Evolutionary conservation across 2,797 vertebrate genomes (phyloP), one percentile per base, ranked within the genome.

Genomic region (Epinephelus coioides): DNA sequence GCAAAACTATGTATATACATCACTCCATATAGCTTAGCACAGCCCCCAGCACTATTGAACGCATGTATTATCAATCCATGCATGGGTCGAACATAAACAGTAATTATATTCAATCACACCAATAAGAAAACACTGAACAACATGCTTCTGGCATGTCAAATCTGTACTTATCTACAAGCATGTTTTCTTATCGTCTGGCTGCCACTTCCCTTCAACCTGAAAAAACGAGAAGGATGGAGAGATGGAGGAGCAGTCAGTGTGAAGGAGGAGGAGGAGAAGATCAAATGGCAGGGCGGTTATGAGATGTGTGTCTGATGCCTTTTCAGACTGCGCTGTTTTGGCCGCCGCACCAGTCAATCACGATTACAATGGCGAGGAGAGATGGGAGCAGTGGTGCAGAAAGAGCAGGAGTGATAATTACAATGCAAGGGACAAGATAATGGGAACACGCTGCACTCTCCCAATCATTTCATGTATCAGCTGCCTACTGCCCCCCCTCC

Each of bases 351-450:
- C 93, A 97, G 95, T 97, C 95, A 97, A 97, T 97, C 96, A 97
- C 95, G 92, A 96, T 96, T 96, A 96, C 96, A 96, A 94, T 92
- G 91, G 92, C 93, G 95, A 93, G 89, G 88, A 94, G 91, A 97
- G 95, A 96, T 94, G 94, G 95, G 96, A 93, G 95, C 95, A 95
- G 88, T 92, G 95, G 95, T 91, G 96, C 96, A 96, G 96, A 96
- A 96, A 96, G 96, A 95, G 95, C 95, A 95, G 94, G 86, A 89
- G 91, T 92, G 93, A 95, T 95, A 96, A 97, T 96, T 97, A 96
- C 90, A 93, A 96, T 94, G 91, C 92, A 93, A 92, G 91, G 96
- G 96, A 97, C 95, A 96, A 96, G 95, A 96, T 96, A 97, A 97
- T 96, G 94, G 94, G 95, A 96, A 96, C 94, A 93, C 95, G 92